phyloP scores from a whole-genome alignment of 1,140 invertebrate genomes.

The Drosophila nigromelanica region DNA sequence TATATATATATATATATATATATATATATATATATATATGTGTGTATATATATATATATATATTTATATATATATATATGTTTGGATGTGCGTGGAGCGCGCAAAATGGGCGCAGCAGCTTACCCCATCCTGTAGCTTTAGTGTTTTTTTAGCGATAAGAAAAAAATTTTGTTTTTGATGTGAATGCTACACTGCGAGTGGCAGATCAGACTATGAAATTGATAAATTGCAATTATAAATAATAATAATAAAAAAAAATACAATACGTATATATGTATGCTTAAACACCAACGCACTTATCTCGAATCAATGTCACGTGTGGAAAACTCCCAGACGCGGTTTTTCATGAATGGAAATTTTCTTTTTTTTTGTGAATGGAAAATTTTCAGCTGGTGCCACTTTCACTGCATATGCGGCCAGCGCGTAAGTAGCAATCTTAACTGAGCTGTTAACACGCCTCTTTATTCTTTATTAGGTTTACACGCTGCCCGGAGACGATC shows the following conservation, averaged over 20 bases:
- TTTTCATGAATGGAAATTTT: conserved; percentile 33
- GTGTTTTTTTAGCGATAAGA: conserved; percentile 53
- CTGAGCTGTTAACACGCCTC: conserved; percentile 13
- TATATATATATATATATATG: no score
- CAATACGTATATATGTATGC: conserved; percentile 30
- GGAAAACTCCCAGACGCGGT: background rate
- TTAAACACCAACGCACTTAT: conserved; percentile 49
- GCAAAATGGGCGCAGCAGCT: background rate
- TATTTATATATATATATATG: conserved; percentile 5
- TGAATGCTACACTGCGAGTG: conserved; percentile 52
- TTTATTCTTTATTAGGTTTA: conserved; percentile 34
- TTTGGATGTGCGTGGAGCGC: background rate
- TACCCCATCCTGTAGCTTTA: conserved; percentile 45
- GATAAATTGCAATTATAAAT: conserved; percentile 62
- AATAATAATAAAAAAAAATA: conserved; percentile 18
- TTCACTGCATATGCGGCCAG: conserved; percentile 23
- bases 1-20: no score
- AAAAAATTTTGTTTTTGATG: conserved; percentile 61
- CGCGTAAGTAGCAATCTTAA: conserved; percentile 28
- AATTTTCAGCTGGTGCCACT: conserved; percentile 50
- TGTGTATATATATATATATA: no score
- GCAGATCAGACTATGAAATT: conserved; percentile 49
- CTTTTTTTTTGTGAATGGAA: conserved; percentile 61
- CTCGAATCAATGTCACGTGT: background rate
- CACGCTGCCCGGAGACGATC: conserved; percentile 22